These are phyloP conservation scores for Cotesia vestalis DNA, from an alignment of 1,140 invertebrate genomes.

Conservation along the genomic window DNA sequence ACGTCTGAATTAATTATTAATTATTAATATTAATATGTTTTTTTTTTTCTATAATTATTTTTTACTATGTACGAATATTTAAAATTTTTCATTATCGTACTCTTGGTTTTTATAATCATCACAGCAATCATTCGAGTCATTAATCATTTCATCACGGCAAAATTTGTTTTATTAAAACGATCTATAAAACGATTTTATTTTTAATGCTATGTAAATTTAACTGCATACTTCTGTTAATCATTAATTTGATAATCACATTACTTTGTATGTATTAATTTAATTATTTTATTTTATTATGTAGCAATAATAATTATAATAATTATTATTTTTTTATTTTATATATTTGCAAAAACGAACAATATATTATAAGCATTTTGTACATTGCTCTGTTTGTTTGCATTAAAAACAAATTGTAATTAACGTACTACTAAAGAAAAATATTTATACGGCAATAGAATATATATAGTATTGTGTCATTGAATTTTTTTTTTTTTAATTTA, in stretches of 20 bases:
- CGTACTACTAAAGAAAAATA: constrained; percentile 16
- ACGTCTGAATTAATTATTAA: constrained; percentile 12
- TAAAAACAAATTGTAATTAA: constrained; percentile 27
- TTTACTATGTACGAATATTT: no score
- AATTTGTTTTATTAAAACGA: no score
- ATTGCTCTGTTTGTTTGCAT: not conserved
- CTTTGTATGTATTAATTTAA: constrained; percentile 18
- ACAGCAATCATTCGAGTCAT: no score
- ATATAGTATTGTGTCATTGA: not conserved
- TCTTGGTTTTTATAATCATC: no score
- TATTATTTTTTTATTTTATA: not conserved
- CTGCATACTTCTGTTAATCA: no score
- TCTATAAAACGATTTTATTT: no score
- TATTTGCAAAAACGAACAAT: not conserved
- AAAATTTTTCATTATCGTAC: no score
- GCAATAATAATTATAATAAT: constrained; percentile 2
- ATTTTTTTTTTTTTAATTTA: constrained; percentile 18
- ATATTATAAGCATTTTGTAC: not conserved
- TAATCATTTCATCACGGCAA: no score
- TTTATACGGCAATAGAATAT: constrained; percentile 19
- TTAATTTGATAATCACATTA: constrained; percentile 23
- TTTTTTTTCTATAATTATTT: not conserved
- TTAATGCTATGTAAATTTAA: no score
- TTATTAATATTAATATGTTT: constrained; percentile 6
- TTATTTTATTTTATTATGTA: not conserved